Percentiles rank a stretch among this genome's conserved stretches.
Conservation (phyloP, 1,140 invertebrate species). For the Melipona quadrifasciata region DNA sequence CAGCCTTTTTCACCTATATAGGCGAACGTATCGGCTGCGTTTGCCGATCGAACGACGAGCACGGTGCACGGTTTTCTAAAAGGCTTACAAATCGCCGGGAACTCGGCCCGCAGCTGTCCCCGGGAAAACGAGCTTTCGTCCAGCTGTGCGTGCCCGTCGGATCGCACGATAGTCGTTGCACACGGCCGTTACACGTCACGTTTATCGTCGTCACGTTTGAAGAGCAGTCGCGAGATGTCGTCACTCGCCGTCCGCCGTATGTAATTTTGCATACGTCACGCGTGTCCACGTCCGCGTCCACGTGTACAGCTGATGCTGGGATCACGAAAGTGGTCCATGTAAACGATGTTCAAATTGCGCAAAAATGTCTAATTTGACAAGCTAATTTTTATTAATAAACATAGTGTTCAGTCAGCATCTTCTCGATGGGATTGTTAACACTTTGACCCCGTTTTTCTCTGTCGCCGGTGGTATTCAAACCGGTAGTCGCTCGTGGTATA, state of each 20-base stretch:
- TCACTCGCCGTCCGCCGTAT: background rate
- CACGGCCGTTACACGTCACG: background rate
- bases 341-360: no score
- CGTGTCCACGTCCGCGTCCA: background rate
- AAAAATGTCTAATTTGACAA: no score
- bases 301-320: background rate
- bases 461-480: no score
- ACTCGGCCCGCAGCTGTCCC: conserved; percentile 29
- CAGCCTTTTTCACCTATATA: conserved; percentile 66
- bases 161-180: background rate
- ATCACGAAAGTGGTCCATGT: no score
- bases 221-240: background rate
- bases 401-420: no score
- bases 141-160: background rate
- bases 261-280: conserved; percentile 19
- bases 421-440: conserved; percentile 21
- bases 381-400: no score
- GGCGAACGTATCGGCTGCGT: conserved; percentile 36
- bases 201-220: background rate
- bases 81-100: conserved; percentile 42
- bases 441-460: no score
- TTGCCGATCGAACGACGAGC: conserved; percentile 61
- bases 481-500: no score
- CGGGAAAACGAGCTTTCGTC: background rate
- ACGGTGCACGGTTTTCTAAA: conserved; percentile 52